Percentiles rank a stretch among this genome's conserved stretches.
These are phyloP conservation scores for Helicoverpa zea DNA, from an alignment of 1,140 invertebrate species.

Conservation along the genomic window DNA sequence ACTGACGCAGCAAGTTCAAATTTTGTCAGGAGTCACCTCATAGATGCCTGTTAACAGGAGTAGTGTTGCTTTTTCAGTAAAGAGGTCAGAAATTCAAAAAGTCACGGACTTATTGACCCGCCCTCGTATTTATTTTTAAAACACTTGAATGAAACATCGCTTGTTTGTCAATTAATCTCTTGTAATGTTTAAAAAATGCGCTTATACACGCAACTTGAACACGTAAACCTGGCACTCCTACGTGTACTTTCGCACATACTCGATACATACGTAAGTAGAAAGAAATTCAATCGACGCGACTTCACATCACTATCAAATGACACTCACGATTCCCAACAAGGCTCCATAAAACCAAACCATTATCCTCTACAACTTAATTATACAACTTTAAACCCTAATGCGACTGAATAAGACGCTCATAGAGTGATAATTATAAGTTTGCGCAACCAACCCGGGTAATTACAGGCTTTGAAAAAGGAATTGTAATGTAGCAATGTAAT, in stretches of 20 bases:
- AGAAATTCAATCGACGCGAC: constrained; percentile 27
- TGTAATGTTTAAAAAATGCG: constrained; percentile 17
- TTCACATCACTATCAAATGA: constrained; percentile 75
- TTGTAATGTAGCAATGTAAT: constrained; percentile 74
- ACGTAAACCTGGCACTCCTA: constrained; percentile 7
- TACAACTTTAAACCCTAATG: constrained; percentile 62
- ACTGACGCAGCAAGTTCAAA: too few relatives aligned
- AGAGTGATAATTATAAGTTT: constrained; percentile 54
- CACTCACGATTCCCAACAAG: constrained; percentile 80
- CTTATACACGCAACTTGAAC: constrained; percentile 18
- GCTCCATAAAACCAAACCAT: constrained; percentile 65
- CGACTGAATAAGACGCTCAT: constrained; percentile 42
- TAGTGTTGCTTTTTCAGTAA: too few relatives aligned
- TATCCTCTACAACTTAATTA: constrained; percentile 48
- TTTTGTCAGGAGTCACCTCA: too few relatives aligned
- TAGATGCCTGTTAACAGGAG: too few relatives aligned
- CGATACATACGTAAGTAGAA: background rate
- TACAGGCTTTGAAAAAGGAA: constrained; percentile 73
- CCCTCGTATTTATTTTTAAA: too few relatives aligned
- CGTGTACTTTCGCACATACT: background rate
- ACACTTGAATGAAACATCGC: constrained; percentile 5
- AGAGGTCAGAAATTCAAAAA: too few relatives aligned
- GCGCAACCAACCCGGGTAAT: constrained; percentile 66
- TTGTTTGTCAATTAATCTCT: constrained; percentile 20
- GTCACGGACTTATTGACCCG: too few relatives aligned